These are phyloP conservation scores for Lycodopsis pacificus DNA, from an alignment of 2,797 vertebrate species.

Conservation along the genomic window DNA sequence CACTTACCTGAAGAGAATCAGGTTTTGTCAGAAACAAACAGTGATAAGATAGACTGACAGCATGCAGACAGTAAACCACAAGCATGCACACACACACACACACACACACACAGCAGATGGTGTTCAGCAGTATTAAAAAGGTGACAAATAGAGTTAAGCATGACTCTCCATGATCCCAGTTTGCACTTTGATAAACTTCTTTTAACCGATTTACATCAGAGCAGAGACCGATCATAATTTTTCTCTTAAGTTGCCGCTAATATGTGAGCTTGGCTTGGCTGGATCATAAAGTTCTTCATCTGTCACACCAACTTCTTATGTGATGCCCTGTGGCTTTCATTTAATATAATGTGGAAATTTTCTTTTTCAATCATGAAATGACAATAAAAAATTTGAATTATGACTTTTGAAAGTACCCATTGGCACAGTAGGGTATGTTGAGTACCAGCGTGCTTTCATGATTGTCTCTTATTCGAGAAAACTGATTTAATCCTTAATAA, in stretches of 20 bases:
- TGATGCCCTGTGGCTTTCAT: constrained; percentile 15
- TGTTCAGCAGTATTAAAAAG: constrained; percentile 39
- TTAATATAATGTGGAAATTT: constrained; percentile 15
- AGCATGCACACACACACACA: constrained; percentile 27
- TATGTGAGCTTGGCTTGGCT: neutral
- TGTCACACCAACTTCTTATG: neutral
- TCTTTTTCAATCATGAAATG: neutral
- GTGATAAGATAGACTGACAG: neutral
- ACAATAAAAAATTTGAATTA: neutral
- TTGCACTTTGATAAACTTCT: constrained; percentile 27
- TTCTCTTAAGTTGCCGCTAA: neutral
- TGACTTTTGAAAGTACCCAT: neutral
- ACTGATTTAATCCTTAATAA: constrained; percentile 10
- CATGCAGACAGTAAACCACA: constrained; percentile 66
- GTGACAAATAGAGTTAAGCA: constrained; percentile 53
- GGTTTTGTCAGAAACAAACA: constrained; percentile 50
- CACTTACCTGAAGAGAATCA: constrained; percentile 59
- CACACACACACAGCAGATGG: constrained; percentile 21
- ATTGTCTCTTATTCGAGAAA: constrained; percentile 15
- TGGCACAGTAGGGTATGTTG: neutral
- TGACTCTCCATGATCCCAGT: constrained; percentile 55
- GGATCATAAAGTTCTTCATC: constrained; percentile 16
- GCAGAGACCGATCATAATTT: neutral
- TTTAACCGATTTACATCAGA: constrained; percentile 9
- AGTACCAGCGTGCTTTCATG: constrained; percentile 5